Conservation (phyloP, 2,888 invertebrate genomes). For the Eristalis tenax region DNA sequence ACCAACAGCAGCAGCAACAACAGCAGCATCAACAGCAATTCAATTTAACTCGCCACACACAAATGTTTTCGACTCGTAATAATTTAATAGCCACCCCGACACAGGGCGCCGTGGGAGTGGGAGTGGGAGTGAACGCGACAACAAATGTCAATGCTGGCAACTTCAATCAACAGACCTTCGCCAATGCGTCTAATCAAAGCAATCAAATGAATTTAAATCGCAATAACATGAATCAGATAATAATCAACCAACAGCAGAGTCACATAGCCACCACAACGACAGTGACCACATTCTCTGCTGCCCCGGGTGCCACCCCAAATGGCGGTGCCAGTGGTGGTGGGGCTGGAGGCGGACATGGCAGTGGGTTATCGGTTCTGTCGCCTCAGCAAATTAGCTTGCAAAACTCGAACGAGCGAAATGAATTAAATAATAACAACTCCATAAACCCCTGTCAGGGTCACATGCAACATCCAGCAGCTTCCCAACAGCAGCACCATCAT, state of each 20-base stretch:
- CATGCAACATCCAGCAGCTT: slow-evolving; percentile 66
- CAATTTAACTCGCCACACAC: slow-evolving; percentile 73
- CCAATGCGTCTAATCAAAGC: slow-evolving; percentile 76
- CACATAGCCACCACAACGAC: slow-evolving; percentile 77
- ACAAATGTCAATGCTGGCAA: slow-evolving; percentile 55
- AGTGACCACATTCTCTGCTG: slow-evolving; percentile 73
- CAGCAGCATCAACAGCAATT: slow-evolving; percentile 77
- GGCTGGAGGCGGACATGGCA: slow-evolving; percentile 9
- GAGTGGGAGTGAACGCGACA: slow-evolving; percentile 32
- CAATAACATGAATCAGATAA: slow-evolving; percentile 77
- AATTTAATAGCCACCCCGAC: slow-evolving; percentile 65
- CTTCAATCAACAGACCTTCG: slow-evolving; percentile 72
- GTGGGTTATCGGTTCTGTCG: slow-evolving; percentile 62
- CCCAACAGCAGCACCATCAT: slow-evolving; percentile 73
- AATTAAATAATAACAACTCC: slow-evolving; percentile 74
- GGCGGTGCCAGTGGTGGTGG: neutral
- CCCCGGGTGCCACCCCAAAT: slow-evolving; percentile 35
- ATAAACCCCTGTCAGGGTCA: slow-evolving; percentile 70
- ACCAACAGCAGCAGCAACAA: slow-evolving; percentile 75
- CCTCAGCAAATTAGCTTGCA: slow-evolving; percentile 74
- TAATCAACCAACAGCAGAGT: slow-evolving; percentile 74
- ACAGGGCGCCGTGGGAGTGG: slow-evolving; percentile 23
- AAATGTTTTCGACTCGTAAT: slow-evolving; percentile 68
- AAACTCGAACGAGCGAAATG: slow-evolving; percentile 74
- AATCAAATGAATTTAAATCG: slow-evolving; percentile 79